Evolutionary conservation across 1,140 invertebrate genomes (phyloP), one percentile per base, ranked within the genome.

Genomic region (Formica selysi): DNA sequence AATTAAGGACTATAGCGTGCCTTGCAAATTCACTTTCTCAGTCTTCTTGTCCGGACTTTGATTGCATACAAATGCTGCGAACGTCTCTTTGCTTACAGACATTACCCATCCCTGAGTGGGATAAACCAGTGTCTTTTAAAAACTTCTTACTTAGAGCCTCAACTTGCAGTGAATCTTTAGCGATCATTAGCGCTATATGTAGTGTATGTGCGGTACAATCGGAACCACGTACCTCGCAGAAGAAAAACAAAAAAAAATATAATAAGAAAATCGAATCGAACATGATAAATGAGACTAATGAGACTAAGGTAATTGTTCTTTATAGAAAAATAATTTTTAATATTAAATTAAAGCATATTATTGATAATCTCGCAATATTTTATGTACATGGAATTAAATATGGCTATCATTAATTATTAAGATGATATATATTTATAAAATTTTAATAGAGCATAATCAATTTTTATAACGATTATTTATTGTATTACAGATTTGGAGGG

Each of bases 121-220:
- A 93, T 13, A 85, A 78, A 5, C 92, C 94, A 22, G 91, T 93
- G 54, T 93, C 94, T 36, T 95, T 93, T 71, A 93, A 93, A 85
- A 86, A 93, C 36, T 93, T 94, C 76, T 88, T 95, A 29, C 70
- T 95, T 3, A 88, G 95, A 86, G 94, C 93, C 13, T 90, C 94
- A 10, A 95, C 95, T 7, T 95, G 94, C 67, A 93, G 94, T 6
- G 95, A 95, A 86, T 94, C 94, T 38, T 89, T 95, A 62, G 93
- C 94, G 19, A 92, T 95, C 38, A 85, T 95, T 48, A 92, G 92
- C 70, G 92, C 88, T 16, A 95, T 95, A 91, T 95, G 94, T 81
- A 73, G 89, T 65, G 84, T 91, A 5, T 93, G 64, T 19, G 83
- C 93, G 10, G 91, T 91, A 48, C 88, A 92, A 62, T 90, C 91